These are phyloP conservation scores for Antennarius maculatus DNA, from an alignment of 2,797 vertebrate species.

Conservation along the genomic window DNA sequence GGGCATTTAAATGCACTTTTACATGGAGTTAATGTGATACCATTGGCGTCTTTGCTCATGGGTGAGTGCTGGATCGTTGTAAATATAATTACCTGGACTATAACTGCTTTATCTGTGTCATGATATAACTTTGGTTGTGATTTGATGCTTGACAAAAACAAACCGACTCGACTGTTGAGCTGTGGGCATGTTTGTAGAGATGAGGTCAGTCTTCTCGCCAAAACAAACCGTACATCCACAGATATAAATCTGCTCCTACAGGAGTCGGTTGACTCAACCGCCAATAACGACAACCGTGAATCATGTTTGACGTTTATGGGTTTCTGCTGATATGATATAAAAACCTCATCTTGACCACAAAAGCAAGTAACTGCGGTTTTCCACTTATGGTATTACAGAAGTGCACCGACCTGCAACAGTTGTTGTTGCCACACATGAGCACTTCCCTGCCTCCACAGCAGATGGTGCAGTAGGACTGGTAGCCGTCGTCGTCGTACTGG, in stretches of 20 bases:
- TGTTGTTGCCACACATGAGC: slow-evolving; percentile 92
- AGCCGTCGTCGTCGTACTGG: slow-evolving; percentile 95
- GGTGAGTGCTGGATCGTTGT: too few relatives aligned
- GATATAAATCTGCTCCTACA: slow-evolving; percentile 34
- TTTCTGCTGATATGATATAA: slow-evolving; percentile 41
- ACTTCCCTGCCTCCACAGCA: slow-evolving; percentile 95
- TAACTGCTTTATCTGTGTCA: background rate
- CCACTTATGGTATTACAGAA: background rate
- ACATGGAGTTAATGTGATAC: too few relatives aligned
- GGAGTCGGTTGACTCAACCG: background rate
- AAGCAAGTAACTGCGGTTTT: slow-evolving; percentile 5
- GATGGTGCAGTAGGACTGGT: slow-evolving; percentile 96
- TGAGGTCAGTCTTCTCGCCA: slow-evolving; percentile 13
- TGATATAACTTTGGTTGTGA: too few relatives aligned
- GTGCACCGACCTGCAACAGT: slow-evolving; percentile 90
- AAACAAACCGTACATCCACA: slow-evolving; percentile 41
- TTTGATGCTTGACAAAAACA: background rate
- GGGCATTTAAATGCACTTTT: too few relatives aligned
- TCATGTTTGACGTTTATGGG: slow-evolving; percentile 25
- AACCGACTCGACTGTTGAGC: background rate
- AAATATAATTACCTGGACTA: background rate
- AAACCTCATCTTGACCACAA: slow-evolving; percentile 29
- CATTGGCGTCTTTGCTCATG: too few relatives aligned
- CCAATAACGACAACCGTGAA: slow-evolving; percentile 17
- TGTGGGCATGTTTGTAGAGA: slow-evolving; percentile 18